Conservation (phyloP, 2,113 vertebrate genomes). For the Cacatua alba region DNA sequence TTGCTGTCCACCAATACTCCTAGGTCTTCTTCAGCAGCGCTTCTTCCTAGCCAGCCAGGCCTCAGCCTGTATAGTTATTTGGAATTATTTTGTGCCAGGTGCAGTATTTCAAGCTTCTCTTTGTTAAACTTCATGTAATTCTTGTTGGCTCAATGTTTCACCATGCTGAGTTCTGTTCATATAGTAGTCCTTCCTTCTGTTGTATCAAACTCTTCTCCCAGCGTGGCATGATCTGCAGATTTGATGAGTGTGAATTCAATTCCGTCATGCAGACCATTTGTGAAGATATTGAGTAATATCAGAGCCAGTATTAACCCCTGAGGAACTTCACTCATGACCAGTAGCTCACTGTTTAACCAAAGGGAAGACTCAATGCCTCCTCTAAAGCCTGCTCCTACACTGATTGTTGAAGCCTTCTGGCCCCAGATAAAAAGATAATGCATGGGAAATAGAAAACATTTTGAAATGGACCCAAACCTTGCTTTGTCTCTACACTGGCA, state of each 20-base stretch:
- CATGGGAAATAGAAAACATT: background rate
- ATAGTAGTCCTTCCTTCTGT: background rate
- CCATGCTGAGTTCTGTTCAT: background rate
- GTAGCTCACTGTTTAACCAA: background rate
- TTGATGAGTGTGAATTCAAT: background rate
- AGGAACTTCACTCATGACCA: background rate
- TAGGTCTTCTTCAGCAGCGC: background rate
- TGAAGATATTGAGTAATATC: background rate
- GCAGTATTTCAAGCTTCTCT: background rate
- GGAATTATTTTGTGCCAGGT: background rate
- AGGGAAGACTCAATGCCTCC: background rate
- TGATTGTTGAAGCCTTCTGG: background rate
- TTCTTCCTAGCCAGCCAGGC: background rate
- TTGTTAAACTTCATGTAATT: background rate
- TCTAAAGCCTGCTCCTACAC: background rate
- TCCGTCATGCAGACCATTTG: background rate
- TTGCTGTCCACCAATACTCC: background rate
- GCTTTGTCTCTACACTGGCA: background rate
- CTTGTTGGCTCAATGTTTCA: background rate
- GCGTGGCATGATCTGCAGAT: background rate
- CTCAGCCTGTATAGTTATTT: background rate
- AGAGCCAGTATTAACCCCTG: background rate
- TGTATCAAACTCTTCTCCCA: background rate
- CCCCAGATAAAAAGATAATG: background rate
- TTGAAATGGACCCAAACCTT: background rate